phyloP scores from a whole-genome alignment of 2,888 invertebrate species.

The Pseudanteris insignis region DNA sequence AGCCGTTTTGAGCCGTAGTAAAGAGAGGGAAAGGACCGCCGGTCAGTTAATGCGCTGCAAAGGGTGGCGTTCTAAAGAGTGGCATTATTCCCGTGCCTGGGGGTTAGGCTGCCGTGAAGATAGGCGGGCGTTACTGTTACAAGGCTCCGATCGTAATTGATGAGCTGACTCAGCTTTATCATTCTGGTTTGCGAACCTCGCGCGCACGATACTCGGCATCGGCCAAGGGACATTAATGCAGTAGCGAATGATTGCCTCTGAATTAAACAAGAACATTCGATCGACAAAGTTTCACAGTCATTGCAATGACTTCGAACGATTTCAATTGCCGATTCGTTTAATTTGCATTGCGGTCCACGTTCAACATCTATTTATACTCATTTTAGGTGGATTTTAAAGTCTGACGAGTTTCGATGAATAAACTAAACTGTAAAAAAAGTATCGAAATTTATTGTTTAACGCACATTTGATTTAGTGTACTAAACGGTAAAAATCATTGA shows the following conservation, averaged over 20 bases:
- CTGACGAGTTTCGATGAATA: neutral
- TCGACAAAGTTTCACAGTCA: conserved; percentile 10
- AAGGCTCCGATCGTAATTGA: conserved; percentile 42
- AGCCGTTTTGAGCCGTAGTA: too few relatives aligned
- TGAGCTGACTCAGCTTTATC: conserved; percentile 42
- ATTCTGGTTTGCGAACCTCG: conserved; percentile 34
- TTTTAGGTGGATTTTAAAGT: too few relatives aligned
- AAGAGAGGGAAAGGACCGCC: too few relatives aligned
- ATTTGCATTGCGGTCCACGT: neutral
- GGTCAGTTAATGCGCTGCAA: conserved; percentile 56
- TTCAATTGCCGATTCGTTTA: conserved; percentile 22
- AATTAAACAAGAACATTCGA: conserved; percentile 30
- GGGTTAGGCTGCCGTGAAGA: conserved; percentile 34
- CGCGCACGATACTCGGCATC: conserved; percentile 33
- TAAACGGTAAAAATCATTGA: too few relatives aligned
- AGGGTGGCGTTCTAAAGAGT: conserved; percentile 52
- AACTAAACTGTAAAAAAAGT: neutral
- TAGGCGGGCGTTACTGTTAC: conserved; percentile 43
- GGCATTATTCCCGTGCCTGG: conserved; percentile 19
- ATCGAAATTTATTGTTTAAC: neutral
- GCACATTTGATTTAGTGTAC: too few relatives aligned
- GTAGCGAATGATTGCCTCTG: conserved; percentile 42
- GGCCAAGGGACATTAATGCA: conserved; percentile 42
- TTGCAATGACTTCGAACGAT: conserved; percentile 17
- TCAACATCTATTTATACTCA: too few relatives aligned